Evolutionary conservation across 2,888 invertebrate genomes (phyloP), one percentile per base, ranked within the genome.

Genomic region (Nemotelus nigrinus): DNA sequence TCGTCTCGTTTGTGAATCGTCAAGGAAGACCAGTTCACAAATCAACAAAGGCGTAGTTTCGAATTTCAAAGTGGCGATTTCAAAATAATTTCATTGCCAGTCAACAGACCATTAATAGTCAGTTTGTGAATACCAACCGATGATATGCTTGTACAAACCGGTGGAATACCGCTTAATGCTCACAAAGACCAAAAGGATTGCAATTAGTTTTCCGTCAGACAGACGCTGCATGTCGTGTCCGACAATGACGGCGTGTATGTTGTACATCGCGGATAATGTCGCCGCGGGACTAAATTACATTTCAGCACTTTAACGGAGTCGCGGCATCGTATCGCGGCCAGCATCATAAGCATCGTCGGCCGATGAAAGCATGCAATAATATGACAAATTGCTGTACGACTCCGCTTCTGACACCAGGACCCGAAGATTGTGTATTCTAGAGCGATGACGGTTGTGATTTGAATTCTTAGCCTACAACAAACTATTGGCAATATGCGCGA

Each of bases 241-340:
- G 47, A 25, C 65, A 47, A 3, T 67, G 25, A 25, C n/a, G 25
- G 39, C 39, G 45, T 67, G 8, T 47, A 2, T 44, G n/a, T 44
- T 8, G 10, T 39, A 43, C 41, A 68, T 41, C 53, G 53, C 53
- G 25, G 53, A 50, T 25, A 41, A 53, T 68, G 50, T 68, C 68
- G 43, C 68, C 53, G 53, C 68, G 68, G 68, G 68, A 68, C 77
- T 81, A 81, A 81, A 81, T 81, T 81, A 81, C 80, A 80, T 81
- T 81, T 81, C 81, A 81, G 81, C 81, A 81, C 81, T 81, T 81
- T 79, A 79, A 79, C 39, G 80, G 80, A 81, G 79, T 80, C 81
- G 44, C 68, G 68, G 68, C 25, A 25, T 25, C 25, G 25, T 25
- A 25, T 25, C 25, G 25, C 25, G 25, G 25, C 25, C 25, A 25